Base-by-base conservation (phyloP, 2,888 invertebrate genomes). In the Trimorus sp. region DNA sequence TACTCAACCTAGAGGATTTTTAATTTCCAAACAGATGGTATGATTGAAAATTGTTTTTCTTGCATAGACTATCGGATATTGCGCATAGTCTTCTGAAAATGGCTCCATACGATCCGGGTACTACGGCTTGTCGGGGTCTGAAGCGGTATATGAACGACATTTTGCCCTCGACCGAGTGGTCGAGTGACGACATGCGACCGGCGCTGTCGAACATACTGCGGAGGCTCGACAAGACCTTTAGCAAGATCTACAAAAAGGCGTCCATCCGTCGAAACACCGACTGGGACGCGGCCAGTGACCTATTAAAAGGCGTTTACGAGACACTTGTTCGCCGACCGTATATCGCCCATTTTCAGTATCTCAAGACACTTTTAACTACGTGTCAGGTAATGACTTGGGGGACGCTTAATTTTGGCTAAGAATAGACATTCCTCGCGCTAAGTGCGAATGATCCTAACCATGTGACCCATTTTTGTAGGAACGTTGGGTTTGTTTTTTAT, bases 61-160 rank as follows among this genome's bases (percentile, higher is more conserved):
- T 92, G 48, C 91, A 97, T 97, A 95, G 99, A 68, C 92, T 99
- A 68, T 98, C 99, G 0, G 99, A 99, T 88, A 97, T 99, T 84
- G 99, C 99, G 0, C 98, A 99, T 91, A 98, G 98, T 9, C 93
- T 99, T 14, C 93, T 99, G 15, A 99, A 99, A 93, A 96, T 99
- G 16, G 98, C 99, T 0, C 99, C 99, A 0, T 99, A 99, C 92
- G 99, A 99, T 92, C 97, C 98, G 0, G 96, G 96, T 86, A 98
- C 99, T 0, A 98, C 99, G 98, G 97, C 96, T 0, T 99, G 99
- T 87, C 94, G 97, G 42, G 99, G 99, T 0, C 93, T 99, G 0
- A 97, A 98, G 88, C 95, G 96, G 84, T 99, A 98, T 89, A 98
- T 97, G 97, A 96, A 96, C 77, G 96, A 96, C 85, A 95, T 99